Base-by-base conservation (phyloP, 2,113 vertebrate genomes). In the Sylvietta virens region DNA sequence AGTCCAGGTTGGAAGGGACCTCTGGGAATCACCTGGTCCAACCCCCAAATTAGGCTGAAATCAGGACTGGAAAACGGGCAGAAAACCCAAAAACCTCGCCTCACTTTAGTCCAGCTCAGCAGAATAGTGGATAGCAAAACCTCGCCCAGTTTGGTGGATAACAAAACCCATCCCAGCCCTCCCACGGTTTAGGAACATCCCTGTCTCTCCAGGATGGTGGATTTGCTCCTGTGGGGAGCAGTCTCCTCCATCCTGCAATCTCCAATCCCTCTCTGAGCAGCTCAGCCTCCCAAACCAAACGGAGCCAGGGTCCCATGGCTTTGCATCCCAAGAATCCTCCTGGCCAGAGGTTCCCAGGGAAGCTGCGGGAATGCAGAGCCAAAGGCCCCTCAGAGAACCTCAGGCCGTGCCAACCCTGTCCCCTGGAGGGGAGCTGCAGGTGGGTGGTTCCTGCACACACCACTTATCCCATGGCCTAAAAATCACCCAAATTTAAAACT, bases 71-170 rank as follows among this genome's bases (percentile, higher is more conserved):
- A 7, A 40, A 54, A 27, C 2, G 10, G 7, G 4, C 56, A 27
- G 40, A 16, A 28, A 54, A 2, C 26, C 6, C 47, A 22, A 13
- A 74, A 45, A 9, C 0, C 3, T 11, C 5, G 1, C 23, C 23
- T 11, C 15, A 37, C 12, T 27, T 37, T 27, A 18, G 35, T 37
- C 15, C 57, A 60, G 57, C 57, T 27, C 35, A 18, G 57, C 57
- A 60, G 57, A 18, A 37, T 9, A 23, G 57, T 37, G 57, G 35
- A 6, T 8, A 17, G 12, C n/a, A 37, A 11, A 58, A 11, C n/a
- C 56, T 0, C 7, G 13, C 58, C 16, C 48, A 11, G 10, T 28
- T 27, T 2, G 3, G 17, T 2, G 30, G n/a, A 4, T 3, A 13
- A 24, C 26, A 54, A 23, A 27, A 7, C 61, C 11, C 1, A 4